A percentile compares a stretch with the other conserved stretches of the same genome.
Evolutionary conservation across 1,140 invertebrate species (phyloP).

Genomic region (Nasonia vitripennis): DNA sequence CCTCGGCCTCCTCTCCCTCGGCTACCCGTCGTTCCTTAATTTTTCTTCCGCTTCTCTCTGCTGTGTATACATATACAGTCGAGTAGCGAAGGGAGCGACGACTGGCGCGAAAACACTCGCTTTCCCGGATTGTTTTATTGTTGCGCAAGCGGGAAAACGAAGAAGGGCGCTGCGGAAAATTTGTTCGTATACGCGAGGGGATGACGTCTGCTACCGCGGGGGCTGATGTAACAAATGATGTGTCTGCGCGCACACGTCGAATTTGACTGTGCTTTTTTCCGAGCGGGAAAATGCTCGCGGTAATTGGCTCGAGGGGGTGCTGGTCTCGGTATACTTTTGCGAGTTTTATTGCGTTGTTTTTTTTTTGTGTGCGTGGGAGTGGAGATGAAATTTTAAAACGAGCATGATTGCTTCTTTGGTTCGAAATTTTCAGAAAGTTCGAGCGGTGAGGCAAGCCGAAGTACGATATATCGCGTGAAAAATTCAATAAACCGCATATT

Average conservation of each 20-base stretch:
- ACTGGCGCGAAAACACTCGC: not conserved
- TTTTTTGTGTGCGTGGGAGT: not conserved
- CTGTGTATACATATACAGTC: too few relatives aligned
- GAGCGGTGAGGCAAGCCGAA: too few relatives aligned
- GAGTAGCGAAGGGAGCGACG: not conserved
- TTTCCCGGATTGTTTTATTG: slow-evolving; percentile 33
- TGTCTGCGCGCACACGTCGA: not conserved
- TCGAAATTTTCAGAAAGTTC: too few relatives aligned
- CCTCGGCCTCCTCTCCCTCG: not conserved
- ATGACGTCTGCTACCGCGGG: not conserved
- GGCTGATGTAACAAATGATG: not conserved
- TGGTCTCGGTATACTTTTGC: not conserved
- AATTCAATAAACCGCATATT: not conserved
- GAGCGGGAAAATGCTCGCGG: not conserved
- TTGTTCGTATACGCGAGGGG: not conserved
- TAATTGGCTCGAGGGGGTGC: not conserved
- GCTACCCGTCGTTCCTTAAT: slow-evolving; percentile 15
- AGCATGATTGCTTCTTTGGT: not conserved
- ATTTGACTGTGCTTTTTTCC: slow-evolving; percentile 17
- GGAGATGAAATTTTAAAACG: slow-evolving; percentile 35
- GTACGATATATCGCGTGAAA: not conserved
- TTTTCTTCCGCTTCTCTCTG: not conserved
- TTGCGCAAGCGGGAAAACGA: not conserved
- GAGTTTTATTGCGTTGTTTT: not conserved
- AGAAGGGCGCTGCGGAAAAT: not conserved